These are phyloP conservation scores for Cheilosia pagana DNA, from an alignment of 2,888 invertebrate species.

Conservation along the genomic window DNA sequence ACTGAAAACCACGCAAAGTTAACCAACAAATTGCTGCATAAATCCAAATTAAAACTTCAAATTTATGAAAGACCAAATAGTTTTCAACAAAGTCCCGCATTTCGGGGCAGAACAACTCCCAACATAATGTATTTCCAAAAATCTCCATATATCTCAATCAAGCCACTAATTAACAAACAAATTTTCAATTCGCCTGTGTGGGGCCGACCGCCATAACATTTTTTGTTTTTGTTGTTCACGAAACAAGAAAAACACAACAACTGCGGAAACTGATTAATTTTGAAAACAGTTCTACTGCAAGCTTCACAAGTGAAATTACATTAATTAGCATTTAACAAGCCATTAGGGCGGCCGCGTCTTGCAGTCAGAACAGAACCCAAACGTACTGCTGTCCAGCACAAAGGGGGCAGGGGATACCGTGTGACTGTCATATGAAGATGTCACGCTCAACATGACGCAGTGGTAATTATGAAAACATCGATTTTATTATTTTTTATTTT, in stretches of 20 bases:
- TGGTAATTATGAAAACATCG: constrained; percentile 49
- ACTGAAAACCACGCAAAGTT: not conserved
- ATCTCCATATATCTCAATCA: constrained; percentile 48
- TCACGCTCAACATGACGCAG: constrained; percentile 63
- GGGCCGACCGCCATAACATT: constrained; percentile 1
- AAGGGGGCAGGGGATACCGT: constrained; percentile 4
- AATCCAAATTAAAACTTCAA: not conserved
- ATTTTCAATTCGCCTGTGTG: constrained; percentile 20
- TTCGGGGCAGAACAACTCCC: not conserved
- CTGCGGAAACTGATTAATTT: constrained; percentile 41
- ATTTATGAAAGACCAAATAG: not conserved
- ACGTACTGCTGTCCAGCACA: not conserved
- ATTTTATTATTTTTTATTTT: constrained; percentile 10
- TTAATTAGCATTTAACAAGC: constrained; percentile 68
- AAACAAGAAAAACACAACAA: constrained; percentile 7
- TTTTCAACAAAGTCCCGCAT: constrained; percentile 7
- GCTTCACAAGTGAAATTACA: constrained; percentile 43
- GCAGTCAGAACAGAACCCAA: constrained; percentile 6
- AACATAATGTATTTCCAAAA: constrained; percentile 20
- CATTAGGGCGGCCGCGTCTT: constrained; percentile 47
- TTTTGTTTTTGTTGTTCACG: constrained; percentile 13
- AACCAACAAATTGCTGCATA: not conserved
- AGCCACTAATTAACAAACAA: constrained; percentile 48
- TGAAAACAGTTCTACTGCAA: constrained; percentile 15
- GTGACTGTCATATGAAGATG: constrained; percentile 49